Evolutionary conservation across 2,888 invertebrate species (phyloP).

Genomic region (Eretmocerus hayati): DNA sequence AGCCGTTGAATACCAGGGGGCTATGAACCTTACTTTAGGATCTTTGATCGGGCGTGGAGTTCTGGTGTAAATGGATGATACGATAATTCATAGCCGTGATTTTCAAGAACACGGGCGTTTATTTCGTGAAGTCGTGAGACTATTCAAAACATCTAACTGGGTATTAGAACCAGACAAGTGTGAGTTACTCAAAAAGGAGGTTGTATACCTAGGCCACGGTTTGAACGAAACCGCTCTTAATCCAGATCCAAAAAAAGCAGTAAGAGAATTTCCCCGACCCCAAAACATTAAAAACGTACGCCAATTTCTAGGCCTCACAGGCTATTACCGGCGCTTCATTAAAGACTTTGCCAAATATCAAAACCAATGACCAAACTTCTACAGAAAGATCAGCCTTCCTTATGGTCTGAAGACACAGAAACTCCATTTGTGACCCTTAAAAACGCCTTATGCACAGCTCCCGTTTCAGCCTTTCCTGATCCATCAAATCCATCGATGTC

Average conservation of each 20-base stretch:
- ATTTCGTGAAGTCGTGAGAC: neutral
- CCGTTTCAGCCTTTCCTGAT: no score
- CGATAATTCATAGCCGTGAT: no score
- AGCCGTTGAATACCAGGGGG: no score
- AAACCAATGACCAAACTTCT: constrained; percentile 16
- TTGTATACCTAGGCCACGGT: no score
- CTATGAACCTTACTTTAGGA: no score
- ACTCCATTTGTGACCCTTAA: constrained; percentile 10
- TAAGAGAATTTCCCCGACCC: neutral
- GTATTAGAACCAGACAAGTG: no score
- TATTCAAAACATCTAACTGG: no score
- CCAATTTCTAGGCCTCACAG: neutral
- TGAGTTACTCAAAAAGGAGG: no score
- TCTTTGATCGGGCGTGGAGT: no score
- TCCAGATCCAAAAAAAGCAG: no score
- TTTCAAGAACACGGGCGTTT: neutral
- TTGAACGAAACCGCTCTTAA: neutral
- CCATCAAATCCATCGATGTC: no score
- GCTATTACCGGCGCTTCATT: neutral
- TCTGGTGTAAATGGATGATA: neutral
- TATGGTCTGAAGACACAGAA: constrained; percentile 2
- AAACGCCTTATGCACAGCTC: constrained; percentile 12
- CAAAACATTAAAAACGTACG: neutral
- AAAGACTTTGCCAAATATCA: constrained; percentile 15
- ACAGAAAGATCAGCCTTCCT: constrained; percentile 12